Conservation (phyloP, 2,797 vertebrate species). For the Danio albolineatus region DNA sequence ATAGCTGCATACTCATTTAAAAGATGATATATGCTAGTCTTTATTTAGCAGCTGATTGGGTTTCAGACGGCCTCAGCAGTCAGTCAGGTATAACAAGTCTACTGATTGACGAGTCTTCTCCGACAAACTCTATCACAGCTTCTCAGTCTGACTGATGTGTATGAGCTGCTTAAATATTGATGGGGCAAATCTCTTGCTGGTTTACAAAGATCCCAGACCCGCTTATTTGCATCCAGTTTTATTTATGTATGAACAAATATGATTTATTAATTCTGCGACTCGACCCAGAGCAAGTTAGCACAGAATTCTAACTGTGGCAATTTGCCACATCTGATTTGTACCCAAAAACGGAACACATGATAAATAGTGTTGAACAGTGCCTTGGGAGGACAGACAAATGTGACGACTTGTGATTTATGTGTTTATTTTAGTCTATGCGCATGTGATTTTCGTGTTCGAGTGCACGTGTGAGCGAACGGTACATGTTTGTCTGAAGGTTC, state of each 20-base stretch:
- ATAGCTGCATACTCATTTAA: conserved; percentile 27
- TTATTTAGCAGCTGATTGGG: conserved; percentile 40
- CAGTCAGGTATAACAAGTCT: conserved; percentile 27
- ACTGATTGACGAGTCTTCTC: conserved; percentile 36
- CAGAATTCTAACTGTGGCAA: conserved; percentile 68
- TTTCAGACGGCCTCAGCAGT: conserved; percentile 23
- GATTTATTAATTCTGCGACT: conserved; percentile 75
- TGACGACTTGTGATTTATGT: conserved; percentile 21
- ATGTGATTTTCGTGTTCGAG: neutral
- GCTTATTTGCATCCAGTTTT: conserved; percentile 68
- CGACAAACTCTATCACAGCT: conserved; percentile 45
- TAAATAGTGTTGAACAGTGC: conserved; percentile 65
- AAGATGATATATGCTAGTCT: conserved; percentile 20
- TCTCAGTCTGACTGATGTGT: conserved; percentile 64
- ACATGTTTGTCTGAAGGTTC: conserved; percentile 22
- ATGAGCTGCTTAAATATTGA: conserved; percentile 76
- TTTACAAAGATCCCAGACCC: conserved; percentile 62
- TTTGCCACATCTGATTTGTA: conserved; percentile 72
- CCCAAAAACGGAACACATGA: conserved; percentile 56
- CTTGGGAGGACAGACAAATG: conserved; percentile 65
- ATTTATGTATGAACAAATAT: conserved; percentile 79
- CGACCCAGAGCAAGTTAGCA: conserved; percentile 66
- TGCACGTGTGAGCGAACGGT: neutral
- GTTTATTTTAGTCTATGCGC: conserved; percentile 10
- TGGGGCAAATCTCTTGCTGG: conserved; percentile 65